These are phyloP conservation scores for Anoura caudifer DNA, from an alignment of 2,113 vertebrate species.

Conservation along the genomic window DNA sequence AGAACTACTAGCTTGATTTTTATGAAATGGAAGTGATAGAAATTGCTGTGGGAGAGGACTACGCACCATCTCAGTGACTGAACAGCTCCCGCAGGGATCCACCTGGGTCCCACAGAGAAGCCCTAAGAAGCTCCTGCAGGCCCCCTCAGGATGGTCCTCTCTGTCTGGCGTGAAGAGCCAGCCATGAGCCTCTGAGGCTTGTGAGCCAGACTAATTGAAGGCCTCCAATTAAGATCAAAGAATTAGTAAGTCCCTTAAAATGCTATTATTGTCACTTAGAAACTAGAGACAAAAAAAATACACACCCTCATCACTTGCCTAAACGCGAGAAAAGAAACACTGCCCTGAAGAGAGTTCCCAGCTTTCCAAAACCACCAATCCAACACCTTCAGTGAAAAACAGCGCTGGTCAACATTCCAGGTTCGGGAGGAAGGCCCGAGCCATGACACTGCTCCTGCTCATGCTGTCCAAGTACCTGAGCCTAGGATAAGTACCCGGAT, in stretches of 20 bases:
- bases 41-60: neutral
- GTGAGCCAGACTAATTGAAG: neutral
- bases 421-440: neutral
- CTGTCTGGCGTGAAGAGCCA: neutral
- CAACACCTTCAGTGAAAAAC: neutral
- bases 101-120: neutral
- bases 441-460: neutral
- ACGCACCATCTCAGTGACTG: neutral
- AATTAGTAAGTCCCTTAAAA: neutral
- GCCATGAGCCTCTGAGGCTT: neutral
- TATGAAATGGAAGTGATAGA: neutral
- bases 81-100: neutral
- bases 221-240: neutral
- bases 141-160: neutral
- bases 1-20: neutral
- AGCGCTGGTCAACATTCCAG: neutral
- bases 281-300: neutral
- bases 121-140: rapidly evolving
- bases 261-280: neutral
- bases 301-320: neutral
- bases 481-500: neutral
- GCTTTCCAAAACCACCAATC: neutral
- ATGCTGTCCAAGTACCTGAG: neutral
- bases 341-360: neutral
- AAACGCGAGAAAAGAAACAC: neutral